phyloP scores from a whole-genome alignment of 2,888 invertebrate species.

The Drosophila meridionalis region DNA sequence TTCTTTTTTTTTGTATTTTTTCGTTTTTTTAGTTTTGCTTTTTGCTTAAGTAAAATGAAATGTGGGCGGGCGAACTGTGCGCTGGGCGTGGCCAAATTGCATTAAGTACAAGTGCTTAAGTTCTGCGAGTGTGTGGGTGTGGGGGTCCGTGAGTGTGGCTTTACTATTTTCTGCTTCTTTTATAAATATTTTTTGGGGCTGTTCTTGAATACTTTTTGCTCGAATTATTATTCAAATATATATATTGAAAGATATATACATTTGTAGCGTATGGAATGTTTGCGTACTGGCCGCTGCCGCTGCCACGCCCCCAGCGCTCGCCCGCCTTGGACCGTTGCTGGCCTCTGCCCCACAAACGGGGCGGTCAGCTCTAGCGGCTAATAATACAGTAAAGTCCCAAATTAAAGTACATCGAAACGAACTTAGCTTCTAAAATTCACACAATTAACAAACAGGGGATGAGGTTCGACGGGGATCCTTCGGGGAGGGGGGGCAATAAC shows the following conservation, averaged over 20 bases:
- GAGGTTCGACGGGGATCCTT: neutral
- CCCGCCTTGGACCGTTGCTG: conserved; percentile 59
- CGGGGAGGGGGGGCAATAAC: conserved; percentile 49
- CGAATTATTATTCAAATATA: conserved; percentile 14
- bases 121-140: conserved; percentile 34
- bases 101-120: conserved; percentile 79
- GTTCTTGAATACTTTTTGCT: conserved; percentile 58
- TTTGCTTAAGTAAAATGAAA: conserved; percentile 70
- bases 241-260: conserved; percentile 5
- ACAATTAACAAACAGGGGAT: conserved; percentile 66
- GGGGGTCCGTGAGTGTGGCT: conserved; percentile 20
- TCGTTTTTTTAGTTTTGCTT: neutral
- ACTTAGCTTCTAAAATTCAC: conserved; percentile 66
- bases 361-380: conserved; percentile 51
- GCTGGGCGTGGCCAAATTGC: conserved; percentile 72
- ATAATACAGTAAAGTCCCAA: conserved; percentile 63
- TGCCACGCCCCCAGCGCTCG: conserved; percentile 48
- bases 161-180: neutral
- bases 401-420: conserved; percentile 69
- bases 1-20: conserved; percentile 6
- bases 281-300: conserved; percentile 47
- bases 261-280: conserved; percentile 54
- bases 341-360: conserved; percentile 16
- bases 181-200: conserved; percentile 2
- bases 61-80: conserved; percentile 50